Percentiles rank a stretch among this genome's conserved stretches.
phyloP scores from a whole-genome alignment of 2,888 invertebrate species.

The Leptinotarsa haldemani region DNA sequence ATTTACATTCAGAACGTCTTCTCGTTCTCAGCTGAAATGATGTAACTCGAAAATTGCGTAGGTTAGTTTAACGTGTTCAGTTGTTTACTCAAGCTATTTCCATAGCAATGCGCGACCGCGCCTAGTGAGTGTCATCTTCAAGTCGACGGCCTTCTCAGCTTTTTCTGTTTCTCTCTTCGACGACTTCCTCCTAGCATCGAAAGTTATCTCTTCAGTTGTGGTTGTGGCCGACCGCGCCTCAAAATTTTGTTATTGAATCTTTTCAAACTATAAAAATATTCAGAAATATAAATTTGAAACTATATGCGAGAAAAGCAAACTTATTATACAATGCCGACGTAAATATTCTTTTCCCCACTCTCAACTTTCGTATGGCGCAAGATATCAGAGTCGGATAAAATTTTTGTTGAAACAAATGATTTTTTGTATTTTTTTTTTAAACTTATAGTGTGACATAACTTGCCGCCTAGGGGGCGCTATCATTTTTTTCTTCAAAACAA shows the following conservation, averaged over 20 bases:
- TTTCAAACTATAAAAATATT: background rate
- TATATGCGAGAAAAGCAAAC: too few relatives aligned
- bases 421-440: too few relatives aligned
- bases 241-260: background rate
- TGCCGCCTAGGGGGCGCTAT: too few relatives aligned
- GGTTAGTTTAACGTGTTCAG: conserved; percentile 11
- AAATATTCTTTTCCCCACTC: too few relatives aligned
- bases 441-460: too few relatives aligned
- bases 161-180: conserved; percentile 7
- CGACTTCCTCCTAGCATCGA: background rate
- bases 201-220: background rate
- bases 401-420: too few relatives aligned
- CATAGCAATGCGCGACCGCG: conserved; percentile 53
- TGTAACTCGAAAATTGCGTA: conserved; percentile 12
- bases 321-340: too few relatives aligned
- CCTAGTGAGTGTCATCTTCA: conserved; percentile 53
- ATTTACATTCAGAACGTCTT: background rate
- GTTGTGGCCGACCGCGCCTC: background rate
- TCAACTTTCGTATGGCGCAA: too few relatives aligned
- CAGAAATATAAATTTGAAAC: background rate
- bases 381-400: too few relatives aligned
- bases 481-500: too few relatives aligned
- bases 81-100: conserved; percentile 33
- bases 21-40: conserved; percentile 11
- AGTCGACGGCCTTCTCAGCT: conserved; percentile 34